A percentile compares a stretch with the other conserved stretches of the same genome.
These are phyloP conservation scores for Ceuthmochares aereus DNA, from an alignment of 2,113 vertebrate species.

Conservation along the genomic window DNA sequence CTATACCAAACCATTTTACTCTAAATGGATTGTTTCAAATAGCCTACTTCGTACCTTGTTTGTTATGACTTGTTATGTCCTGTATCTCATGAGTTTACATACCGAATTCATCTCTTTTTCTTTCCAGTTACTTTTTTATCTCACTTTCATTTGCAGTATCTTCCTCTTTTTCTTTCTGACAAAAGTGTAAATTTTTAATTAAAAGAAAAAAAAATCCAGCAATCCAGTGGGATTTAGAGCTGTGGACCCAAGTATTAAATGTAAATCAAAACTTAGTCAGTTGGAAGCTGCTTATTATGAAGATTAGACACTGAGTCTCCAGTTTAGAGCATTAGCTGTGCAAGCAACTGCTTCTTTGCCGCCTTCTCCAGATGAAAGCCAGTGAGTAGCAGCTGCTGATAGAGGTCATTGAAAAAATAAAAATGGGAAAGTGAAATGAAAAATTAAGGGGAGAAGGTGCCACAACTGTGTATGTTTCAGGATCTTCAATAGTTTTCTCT, in stretches of 20 bases:
- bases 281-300: slow-evolving; percentile 65
- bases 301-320: slow-evolving; percentile 71
- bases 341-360: slow-evolving; percentile 46
- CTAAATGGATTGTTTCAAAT: not conserved
- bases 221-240: slow-evolving; percentile 16
- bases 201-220: not conserved
- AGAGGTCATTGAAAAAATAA: slow-evolving; percentile 39
- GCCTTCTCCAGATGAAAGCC: slow-evolving; percentile 42
- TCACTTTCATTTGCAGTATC: slow-evolving; percentile 1
- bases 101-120: not conserved
- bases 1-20: slow-evolving; percentile 33
- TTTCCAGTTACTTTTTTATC: not conserved
- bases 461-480: not conserved
- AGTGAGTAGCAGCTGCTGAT: slow-evolving; percentile 64
- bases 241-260: slow-evolving; percentile 30
- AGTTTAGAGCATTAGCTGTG: slow-evolving; percentile 29
- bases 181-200: slow-evolving; percentile 18
- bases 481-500: slow-evolving; percentile 8
- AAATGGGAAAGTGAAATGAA: slow-evolving; percentile 6
- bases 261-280: slow-evolving; percentile 56
- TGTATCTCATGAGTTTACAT: not conserved
- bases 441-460: slow-evolving; percentile 3
- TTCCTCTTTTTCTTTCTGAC: not conserved
- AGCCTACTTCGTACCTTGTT: not conserved
- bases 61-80: not conserved